Percentiles rank a stretch among this genome's conserved stretches.
Conservation (phyloP, 2,888 invertebrate species). For the Sinodicranocentrus sp. region DNA sequence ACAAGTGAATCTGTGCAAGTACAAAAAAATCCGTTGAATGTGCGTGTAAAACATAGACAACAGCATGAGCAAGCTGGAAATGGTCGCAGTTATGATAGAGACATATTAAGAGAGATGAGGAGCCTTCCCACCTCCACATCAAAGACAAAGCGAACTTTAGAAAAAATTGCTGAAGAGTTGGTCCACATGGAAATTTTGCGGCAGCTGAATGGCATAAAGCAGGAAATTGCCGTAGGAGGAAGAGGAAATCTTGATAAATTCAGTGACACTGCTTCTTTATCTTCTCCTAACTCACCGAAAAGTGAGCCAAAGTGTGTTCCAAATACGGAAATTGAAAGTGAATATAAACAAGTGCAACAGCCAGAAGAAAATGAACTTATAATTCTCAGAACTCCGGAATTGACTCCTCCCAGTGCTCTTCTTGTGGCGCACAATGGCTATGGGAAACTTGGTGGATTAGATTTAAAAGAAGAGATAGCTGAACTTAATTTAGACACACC, state of each 20-base stretch:
- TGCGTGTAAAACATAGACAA: slow-evolving; percentile 12
- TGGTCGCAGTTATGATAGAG: not conserved
- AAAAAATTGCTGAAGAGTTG: slow-evolving; percentile 66
- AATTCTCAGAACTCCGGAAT: slow-evolving; percentile 52
- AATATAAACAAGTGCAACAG: not conserved
- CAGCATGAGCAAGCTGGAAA: not conserved
- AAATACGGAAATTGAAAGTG: slow-evolving; percentile 36
- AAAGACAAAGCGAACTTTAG: slow-evolving; percentile 31
- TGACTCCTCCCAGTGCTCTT: slow-evolving; percentile 43
- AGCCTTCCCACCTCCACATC: not conserved
- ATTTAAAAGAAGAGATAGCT: not conserved
- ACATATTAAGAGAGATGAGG: not conserved
- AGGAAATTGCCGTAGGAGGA: too few species aligned
- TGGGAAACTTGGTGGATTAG: not conserved
- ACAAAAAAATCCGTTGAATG: slow-evolving; percentile 13
- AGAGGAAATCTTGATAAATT: too few species aligned
- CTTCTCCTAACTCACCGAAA: too few species aligned
- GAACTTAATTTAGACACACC: slow-evolving; percentile 56
- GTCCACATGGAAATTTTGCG: slow-evolving; percentile 65
- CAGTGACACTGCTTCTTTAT: too few species aligned
- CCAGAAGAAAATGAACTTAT: not conserved
- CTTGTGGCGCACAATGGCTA: too few species aligned
- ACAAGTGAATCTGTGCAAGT: slow-evolving; percentile 49
- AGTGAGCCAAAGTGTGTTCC: slow-evolving; percentile 19
- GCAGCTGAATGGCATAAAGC: slow-evolving; percentile 40